Base-by-base conservation (phyloP, 2,888 invertebrate genomes). In the Euproctis similis region DNA sequence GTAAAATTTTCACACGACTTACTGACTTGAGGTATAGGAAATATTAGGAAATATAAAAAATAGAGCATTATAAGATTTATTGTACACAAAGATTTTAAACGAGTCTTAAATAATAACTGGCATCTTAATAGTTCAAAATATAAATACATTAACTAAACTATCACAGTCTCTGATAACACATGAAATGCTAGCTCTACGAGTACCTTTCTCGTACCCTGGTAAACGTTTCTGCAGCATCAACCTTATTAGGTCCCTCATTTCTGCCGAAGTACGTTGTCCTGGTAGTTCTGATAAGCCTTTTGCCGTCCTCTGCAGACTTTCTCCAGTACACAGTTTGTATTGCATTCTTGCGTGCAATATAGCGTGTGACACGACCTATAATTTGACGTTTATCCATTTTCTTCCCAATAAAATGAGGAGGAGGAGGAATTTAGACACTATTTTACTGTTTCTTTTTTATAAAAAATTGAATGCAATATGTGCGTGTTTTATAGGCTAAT, bases 281-380 rank as follows among this genome's bases (percentile, higher is more conserved):
- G 4, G 87, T 85, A 6, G 87, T 87, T 56, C 82, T 88, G 29
- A 87, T 52, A 31, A 88, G 74, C 6, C 84, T 86, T 16, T 82
- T 85, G 41, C 71, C 74, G 12, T 62, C 64, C 17, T 74, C 80
- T 3, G 85, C 77, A 0, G 78, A 68, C 22, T 88, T 85, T 51
- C 92, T 84, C 92, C 92, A 92, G 55, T 92, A 92, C 0, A 92
- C 90, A 0, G 92, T 92, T 59, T 92, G 92, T 11, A 92, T 87
- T 1, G 91, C 92, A 53, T 92, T 89, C 36, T 90, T 87, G 25
- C 92, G 90, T 26, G 89, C 89, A 42, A 92, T 89, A 64, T 89
- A 91, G 33, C 92, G 87, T 11, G 90, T 90, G 20, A 91, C 88
- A 43, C 89, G 87, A 48, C 91, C 90, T 39, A 92, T 88, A 61